phyloP scores from a whole-genome alignment of 2,888 invertebrate genomes.

The Heliconius sara region DNA sequence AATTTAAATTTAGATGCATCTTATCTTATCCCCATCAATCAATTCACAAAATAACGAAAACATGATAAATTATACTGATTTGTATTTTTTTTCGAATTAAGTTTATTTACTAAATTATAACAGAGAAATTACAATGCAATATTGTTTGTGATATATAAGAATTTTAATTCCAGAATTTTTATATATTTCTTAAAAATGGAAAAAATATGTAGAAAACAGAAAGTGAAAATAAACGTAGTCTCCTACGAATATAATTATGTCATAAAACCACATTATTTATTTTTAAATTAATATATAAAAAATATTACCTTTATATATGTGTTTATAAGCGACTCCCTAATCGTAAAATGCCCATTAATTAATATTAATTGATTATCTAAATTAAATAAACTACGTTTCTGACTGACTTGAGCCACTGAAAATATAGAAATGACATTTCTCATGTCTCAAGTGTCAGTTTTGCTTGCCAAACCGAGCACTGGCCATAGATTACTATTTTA shows the following conservation, averaged over 20 bases:
- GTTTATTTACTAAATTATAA: too few species aligned
- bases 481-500: background rate
- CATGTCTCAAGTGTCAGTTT: background rate
- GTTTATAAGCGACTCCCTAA: background rate
- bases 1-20: background rate
- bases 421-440: conserved; percentile 7
- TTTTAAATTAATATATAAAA: background rate
- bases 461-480: background rate
- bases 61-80: background rate
- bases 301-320: conserved; percentile 4
- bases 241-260: background rate
- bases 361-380: background rate
- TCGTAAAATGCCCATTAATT: conserved; percentile 1
- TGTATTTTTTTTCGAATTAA: background rate
- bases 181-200: background rate
- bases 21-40: background rate
- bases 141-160: background rate
- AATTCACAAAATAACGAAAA: background rate
- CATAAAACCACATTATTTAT: background rate
- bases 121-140: too few species aligned
- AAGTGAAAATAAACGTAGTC: background rate
- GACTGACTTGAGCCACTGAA: background rate
- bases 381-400: background rate
- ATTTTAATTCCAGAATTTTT: background rate
- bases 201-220: background rate